phyloP scores from a whole-genome alignment of 2,113 vertebrate genomes.

The Cavia porcellus region DNA sequence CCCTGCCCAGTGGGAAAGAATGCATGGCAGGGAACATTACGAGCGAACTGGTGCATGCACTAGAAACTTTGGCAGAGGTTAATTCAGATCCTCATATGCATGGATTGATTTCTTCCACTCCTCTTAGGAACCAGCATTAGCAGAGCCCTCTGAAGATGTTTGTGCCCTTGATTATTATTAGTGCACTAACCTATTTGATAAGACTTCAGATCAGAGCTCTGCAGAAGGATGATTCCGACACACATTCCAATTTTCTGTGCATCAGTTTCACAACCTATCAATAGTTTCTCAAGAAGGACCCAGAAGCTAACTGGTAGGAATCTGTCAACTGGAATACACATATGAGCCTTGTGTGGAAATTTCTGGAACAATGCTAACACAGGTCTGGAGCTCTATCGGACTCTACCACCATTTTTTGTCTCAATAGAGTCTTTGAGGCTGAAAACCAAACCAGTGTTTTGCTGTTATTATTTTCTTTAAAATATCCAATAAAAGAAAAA shows the following conservation, averaged over 20 bases:
- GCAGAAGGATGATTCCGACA: background rate
- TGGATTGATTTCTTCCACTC: no score
- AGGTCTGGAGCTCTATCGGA: background rate
- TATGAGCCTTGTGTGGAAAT: no score
- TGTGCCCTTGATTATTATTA: no score
- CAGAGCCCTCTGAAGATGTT: background rate
- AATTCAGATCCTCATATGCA: background rate
- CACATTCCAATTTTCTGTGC: background rate
- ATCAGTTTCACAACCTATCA: background rate
- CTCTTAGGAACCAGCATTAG: background rate
- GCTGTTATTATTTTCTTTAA: background rate
- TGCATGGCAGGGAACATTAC: fast-evolving
- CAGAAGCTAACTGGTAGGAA: background rate
- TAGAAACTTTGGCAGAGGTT: background rate
- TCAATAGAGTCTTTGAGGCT: background rate
- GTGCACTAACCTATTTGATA: background rate
- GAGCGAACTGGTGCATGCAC: background rate
- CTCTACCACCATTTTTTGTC: background rate
- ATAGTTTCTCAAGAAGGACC: background rate
- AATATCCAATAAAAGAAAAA: background rate
- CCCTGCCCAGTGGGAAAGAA: background rate
- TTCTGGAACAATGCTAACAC: no score
- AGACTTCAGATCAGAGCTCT: background rate
- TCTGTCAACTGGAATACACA: no score
- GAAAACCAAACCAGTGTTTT: background rate